phyloP scores from a whole-genome alignment of 2,113 vertebrate species.

The Phalacrocorax carbo region DNA sequence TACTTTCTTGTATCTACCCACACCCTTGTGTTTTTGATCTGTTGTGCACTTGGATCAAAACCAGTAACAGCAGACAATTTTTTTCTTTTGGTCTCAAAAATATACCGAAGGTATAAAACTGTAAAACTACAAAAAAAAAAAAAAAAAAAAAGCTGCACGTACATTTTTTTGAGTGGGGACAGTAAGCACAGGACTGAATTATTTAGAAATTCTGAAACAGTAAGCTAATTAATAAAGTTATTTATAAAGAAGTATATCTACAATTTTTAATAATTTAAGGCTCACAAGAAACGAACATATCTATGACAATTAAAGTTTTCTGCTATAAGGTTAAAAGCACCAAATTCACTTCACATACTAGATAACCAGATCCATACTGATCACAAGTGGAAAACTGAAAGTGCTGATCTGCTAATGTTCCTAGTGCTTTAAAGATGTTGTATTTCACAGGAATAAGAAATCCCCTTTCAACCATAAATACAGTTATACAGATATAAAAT shows the following conservation, averaged over 20 bases:
- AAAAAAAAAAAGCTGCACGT: slow-evolving; percentile 8
- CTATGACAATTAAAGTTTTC: slow-evolving; percentile 46
- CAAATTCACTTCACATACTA: slow-evolving; percentile 55
- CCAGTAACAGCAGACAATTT: background rate
- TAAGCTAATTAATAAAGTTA: slow-evolving; percentile 40
- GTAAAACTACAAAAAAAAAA: background rate
- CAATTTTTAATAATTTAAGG: slow-evolving; percentile 73
- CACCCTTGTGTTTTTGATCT: background rate
- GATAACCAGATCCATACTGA: slow-evolving; percentile 50
- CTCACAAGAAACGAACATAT: slow-evolving; percentile 61
- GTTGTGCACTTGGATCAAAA: slow-evolving; percentile 47
- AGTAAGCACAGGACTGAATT: slow-evolving; percentile 40
- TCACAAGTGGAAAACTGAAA: slow-evolving; percentile 55
- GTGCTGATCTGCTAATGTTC: slow-evolving; percentile 36
- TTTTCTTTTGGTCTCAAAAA: background rate
- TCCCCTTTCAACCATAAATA: slow-evolving; percentile 51
- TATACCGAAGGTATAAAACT: background rate
- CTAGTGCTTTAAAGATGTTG: background rate
- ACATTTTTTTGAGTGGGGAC: slow-evolving; percentile 29
- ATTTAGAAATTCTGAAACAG: slow-evolving; percentile 20
- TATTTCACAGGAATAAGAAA: slow-evolving; percentile 52
- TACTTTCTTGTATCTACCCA: background rate
- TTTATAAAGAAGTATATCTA: slow-evolving; percentile 61
- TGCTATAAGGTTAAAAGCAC: slow-evolving; percentile 62
- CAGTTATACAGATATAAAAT: slow-evolving; percentile 63